phyloP scores from a whole-genome alignment of 2,113 vertebrate genomes.

The Notarius lentiginosus region DNA sequence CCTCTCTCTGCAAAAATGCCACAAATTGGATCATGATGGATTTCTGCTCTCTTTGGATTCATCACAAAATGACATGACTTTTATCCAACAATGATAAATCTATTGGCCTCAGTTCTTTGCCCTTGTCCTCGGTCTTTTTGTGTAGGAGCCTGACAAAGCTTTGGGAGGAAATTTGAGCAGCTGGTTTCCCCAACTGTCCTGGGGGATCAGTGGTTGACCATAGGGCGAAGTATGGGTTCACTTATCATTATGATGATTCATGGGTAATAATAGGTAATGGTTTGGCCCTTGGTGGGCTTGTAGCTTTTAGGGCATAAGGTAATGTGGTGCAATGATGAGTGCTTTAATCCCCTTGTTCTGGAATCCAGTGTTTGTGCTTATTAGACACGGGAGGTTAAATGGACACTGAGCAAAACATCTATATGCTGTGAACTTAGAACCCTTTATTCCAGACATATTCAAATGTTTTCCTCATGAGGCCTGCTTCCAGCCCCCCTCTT shows the following conservation, averaged over 20 bases:
- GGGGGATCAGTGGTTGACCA: background rate
- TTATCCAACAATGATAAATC: slow-evolving; percentile 24
- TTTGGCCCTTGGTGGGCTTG: slow-evolving; percentile 25
- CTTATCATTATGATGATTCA: slow-evolving; percentile 29
- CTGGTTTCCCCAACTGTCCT: slow-evolving; percentile 14
- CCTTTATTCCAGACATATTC: background rate
- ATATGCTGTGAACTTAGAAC: background rate
- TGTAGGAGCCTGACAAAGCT: slow-evolving; percentile 22
- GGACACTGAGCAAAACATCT: slow-evolving; percentile 3
- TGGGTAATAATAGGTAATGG: slow-evolving; percentile 34
- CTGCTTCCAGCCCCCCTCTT: background rate
- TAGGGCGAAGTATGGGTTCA: slow-evolving; percentile 6
- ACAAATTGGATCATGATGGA: slow-evolving; percentile 20
- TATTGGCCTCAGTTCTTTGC: background rate
- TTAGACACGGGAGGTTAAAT: slow-evolving; percentile 30
- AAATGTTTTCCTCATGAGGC: background rate
- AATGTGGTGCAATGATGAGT: slow-evolving; percentile 27
- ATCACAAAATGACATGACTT: slow-evolving; percentile 33
- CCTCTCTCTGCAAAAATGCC: background rate
- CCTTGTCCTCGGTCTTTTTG: background rate
- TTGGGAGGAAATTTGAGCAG: slow-evolving; percentile 25
- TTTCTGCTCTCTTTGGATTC: slow-evolving; percentile 35
- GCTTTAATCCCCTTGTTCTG: background rate
- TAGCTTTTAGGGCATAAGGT: slow-evolving; percentile 12
- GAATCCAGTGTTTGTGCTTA: background rate